Evolutionary conservation across 1,140 invertebrate species (phyloP).

Genomic region (Fopius arisanus): DNA sequence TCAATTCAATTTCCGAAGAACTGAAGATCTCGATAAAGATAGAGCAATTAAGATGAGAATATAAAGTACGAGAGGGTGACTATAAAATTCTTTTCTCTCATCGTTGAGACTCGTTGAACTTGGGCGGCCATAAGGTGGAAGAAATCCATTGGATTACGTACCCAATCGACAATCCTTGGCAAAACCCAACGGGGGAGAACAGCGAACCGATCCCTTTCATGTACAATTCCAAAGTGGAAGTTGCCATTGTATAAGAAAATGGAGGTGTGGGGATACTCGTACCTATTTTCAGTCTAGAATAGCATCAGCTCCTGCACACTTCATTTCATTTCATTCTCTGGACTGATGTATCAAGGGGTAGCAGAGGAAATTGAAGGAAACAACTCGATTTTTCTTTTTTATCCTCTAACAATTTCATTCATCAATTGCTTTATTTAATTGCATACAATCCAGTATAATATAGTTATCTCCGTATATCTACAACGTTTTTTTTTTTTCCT

Average conservation of each 20-base stretch:
- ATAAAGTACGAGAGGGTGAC: not conserved
- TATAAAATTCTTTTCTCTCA: constrained; percentile 3
- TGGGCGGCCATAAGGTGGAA: not conserved
- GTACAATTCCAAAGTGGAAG: not conserved
- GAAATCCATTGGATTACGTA: constrained; percentile 17
- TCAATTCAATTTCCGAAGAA: not conserved
- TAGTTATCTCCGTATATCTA: constrained; percentile 32
- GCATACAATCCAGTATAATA: constrained; percentile 36
- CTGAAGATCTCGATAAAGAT: not conserved
- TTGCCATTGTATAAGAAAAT: constrained; percentile 4
- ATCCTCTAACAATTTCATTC: constrained; percentile 30
- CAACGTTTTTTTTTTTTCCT: constrained; percentile 26
- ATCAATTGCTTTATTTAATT: constrained; percentile 39
- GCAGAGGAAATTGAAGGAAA: not conserved
- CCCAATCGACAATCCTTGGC: constrained; percentile 4
- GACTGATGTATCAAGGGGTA: not conserved
- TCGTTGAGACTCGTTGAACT: not conserved
- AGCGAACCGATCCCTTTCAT: not conserved
- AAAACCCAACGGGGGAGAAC: not conserved
- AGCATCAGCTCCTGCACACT: not conserved
- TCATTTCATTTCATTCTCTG: not conserved
- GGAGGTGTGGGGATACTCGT: not conserved
- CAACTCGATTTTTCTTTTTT: constrained; percentile 17
- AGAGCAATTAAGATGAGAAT: not conserved
- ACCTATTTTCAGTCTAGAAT: constrained; percentile 3